Evolutionary conservation across 2,888 invertebrate species (phyloP), one percentile per base, ranked within the genome.

Genomic region (Cataglyphis livida): DNA sequence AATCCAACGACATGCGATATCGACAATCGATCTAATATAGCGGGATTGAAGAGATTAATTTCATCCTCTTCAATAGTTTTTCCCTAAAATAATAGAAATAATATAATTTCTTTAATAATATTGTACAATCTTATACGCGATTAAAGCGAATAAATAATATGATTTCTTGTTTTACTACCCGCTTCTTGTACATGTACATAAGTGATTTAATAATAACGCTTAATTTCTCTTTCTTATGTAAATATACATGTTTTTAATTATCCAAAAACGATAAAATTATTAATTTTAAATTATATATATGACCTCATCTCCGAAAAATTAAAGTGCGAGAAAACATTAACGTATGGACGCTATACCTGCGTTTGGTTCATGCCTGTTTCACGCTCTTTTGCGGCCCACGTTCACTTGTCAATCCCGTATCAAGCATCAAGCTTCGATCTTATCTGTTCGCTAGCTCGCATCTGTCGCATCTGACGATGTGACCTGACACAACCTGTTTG

Each of bases 1-100:
- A 98, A 96, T 96, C 97, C 92, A 81, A 93, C 92, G 15, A 90
- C 85, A 0, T 78, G 83, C 12, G 92, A 87, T 70, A 91, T 85
- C n/a, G 92, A 89, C 41, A 93, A 87, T 70, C 90, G 90, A 66
- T 93, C 92, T 73, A 94, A 85, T 81, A 94, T 85, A 76, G 81
- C 91, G 32, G 92, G 84, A 83, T 92, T 92, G 35, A 94, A 94
- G 9, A 94, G 87, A 84, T 93, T 88, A 54, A 82, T 73, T 35
- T 92, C 92, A 51, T 91, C 90, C 38, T 89, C 88, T 32, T 74
- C 57, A 15, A 61, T 9, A 75, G 54, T 48, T 59, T 78, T 83
- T 57, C 74, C 85, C 89, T 90, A 54, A 6, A 59, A 9, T 12
- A 76, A 54, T 18, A 44, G 1, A 70, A 65, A n/a, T 44, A 48